Conservation (phyloP, 1,140 invertebrate species). For the Zophobas morio region DNA sequence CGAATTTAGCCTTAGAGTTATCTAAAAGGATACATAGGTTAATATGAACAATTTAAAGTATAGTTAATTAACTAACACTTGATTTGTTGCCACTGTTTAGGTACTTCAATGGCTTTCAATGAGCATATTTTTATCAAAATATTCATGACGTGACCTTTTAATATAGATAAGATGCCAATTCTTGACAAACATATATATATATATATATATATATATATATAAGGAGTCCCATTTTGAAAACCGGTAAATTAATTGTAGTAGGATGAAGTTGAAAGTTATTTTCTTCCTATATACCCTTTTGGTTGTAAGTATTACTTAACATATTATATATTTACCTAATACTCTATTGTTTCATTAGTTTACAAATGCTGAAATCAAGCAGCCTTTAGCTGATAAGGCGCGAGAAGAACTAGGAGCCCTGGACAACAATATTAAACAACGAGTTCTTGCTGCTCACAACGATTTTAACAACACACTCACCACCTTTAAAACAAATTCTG, state of each 20-base stretch:
- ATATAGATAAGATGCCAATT: too few species aligned
- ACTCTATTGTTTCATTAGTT: neutral
- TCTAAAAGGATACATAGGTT: too few species aligned
- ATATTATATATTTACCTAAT: neutral
- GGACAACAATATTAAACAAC: neutral
- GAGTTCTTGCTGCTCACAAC: neutral
- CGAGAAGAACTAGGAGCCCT: neutral
- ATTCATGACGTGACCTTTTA: too few species aligned
- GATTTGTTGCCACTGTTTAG: too few species aligned
- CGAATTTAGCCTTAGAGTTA: too few species aligned
- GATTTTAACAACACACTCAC: neutral
- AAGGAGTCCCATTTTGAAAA: too few species aligned
- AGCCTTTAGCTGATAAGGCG: neutral
- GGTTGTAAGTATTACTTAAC: neutral
- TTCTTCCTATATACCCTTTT: neutral
- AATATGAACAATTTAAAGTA: too few species aligned
- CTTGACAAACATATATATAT: too few species aligned
- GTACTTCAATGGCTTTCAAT: too few species aligned
- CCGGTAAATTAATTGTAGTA: neutral
- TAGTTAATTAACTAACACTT: too few species aligned
- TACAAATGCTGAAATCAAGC: neutral
- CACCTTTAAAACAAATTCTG: conserved; percentile 3
- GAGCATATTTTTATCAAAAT: too few species aligned
- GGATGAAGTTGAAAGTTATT: neutral
- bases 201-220: too few species aligned